phyloP scores from a whole-genome alignment of 1,140 invertebrate genomes.

The Battus philenor region DNA sequence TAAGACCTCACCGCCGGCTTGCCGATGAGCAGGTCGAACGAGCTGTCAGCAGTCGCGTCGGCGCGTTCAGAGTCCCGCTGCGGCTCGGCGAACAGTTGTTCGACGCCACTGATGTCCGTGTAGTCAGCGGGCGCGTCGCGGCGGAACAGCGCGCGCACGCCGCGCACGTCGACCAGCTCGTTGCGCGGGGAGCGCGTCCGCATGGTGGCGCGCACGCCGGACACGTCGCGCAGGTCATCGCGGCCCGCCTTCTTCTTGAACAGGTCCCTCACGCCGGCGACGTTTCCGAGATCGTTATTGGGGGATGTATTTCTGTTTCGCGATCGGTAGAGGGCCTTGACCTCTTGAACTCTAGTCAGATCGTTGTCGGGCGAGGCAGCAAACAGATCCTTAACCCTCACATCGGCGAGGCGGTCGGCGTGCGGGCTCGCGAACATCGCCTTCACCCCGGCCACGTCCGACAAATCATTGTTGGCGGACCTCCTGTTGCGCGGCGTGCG shows the following conservation, averaged over 20 bases:
- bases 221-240: slow-evolving; percentile 52
- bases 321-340: slow-evolving; percentile 46
- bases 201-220: slow-evolving; percentile 48
- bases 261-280: slow-evolving; percentile 52
- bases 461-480: slow-evolving; percentile 61
- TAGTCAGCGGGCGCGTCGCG: slow-evolving; percentile 23
- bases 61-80: slow-evolving; percentile 16
- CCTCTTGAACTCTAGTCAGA: slow-evolving; percentile 50
- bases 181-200: slow-evolving; percentile 38
- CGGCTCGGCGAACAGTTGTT: slow-evolving; percentile 38
- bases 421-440: slow-evolving; percentile 49
- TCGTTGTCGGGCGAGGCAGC: slow-evolving; percentile 62
- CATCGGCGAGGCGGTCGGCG: slow-evolving; percentile 57
- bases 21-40: slow-evolving; percentile 49
- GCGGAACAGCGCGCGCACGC: slow-evolving; percentile 48
- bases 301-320: slow-evolving; percentile 32
- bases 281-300: slow-evolving; percentile 51
- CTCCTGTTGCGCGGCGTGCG: slow-evolving; percentile 41
- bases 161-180: slow-evolving; percentile 48
- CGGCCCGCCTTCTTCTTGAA: slow-evolving; percentile 35
- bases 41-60: slow-evolving; percentile 22
- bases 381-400: slow-evolving; percentile 48
- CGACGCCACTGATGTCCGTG: slow-evolving; percentile 47
- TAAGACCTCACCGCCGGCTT: slow-evolving; percentile 41
- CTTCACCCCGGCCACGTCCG: slow-evolving; percentile 58